phyloP scores from a whole-genome alignment of 2,113 vertebrate species.

The Aptenodytes forsteri region DNA sequence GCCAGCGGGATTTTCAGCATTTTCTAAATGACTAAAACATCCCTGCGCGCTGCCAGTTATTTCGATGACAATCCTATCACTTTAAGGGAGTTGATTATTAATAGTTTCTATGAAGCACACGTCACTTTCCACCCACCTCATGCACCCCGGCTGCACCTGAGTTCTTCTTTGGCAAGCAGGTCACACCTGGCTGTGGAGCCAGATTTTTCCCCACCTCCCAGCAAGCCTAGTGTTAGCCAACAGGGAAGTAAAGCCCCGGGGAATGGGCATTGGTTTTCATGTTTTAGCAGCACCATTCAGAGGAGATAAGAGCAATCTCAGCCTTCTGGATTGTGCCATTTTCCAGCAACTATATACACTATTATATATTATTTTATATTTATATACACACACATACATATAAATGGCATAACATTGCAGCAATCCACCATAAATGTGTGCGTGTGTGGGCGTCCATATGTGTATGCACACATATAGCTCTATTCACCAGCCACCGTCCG shows the following conservation, averaged over 20 bases:
- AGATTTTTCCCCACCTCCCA: neutral
- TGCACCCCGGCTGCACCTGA: fast-evolving
- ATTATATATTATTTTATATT: neutral
- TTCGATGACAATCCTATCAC: neutral
- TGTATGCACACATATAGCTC: neutral
- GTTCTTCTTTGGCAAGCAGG: neutral
- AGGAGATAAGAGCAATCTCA: neutral
- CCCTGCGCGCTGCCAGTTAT: fast-evolving
- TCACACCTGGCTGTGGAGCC: neutral
- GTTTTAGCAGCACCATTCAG: neutral
- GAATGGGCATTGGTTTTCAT: neutral
- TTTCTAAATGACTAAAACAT: neutral
- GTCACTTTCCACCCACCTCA: neutral
- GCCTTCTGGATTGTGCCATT: neutral
- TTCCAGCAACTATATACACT: neutral
- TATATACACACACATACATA: neutral
- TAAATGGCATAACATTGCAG: neutral
- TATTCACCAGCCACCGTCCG: neutral
- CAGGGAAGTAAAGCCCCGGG: neutral
- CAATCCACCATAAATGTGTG: neutral
- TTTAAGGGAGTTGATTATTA: constrained; percentile 7
- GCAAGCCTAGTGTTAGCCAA: neutral
- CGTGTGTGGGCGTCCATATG: neutral
- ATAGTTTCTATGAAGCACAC: neutral
- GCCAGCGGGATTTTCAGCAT: neutral